Evolutionary conservation across 1,140 invertebrate species (phyloP).

Genomic region (Zaprionus capensis): DNA sequence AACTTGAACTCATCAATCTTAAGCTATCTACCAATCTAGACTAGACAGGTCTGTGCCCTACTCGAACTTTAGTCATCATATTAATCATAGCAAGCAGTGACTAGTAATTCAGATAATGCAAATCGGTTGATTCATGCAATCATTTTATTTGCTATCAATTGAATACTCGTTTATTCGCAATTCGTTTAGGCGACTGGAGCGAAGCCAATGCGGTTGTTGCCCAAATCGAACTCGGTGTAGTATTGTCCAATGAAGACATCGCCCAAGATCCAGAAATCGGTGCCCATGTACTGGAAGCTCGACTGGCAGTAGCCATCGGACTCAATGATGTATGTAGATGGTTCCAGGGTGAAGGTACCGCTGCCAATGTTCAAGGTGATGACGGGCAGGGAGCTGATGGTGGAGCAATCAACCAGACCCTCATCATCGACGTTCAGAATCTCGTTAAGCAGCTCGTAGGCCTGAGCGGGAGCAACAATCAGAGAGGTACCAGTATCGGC

Average conservation of each 20-base stretch:
- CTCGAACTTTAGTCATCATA: background rate
- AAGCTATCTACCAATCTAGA: background rate
- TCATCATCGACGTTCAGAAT: slow-evolving; percentile 33
- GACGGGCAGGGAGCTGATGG: slow-evolving; percentile 30
- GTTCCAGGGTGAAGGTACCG: slow-evolving; percentile 43
- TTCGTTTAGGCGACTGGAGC: slow-evolving; percentile 55
- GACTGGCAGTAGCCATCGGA: slow-evolving; percentile 40
- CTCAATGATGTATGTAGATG: slow-evolving; percentile 58
- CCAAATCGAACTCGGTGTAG: slow-evolving; percentile 90
- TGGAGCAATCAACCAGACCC: slow-evolving; percentile 46
- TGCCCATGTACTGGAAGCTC: slow-evolving; percentile 46
- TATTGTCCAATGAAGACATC: slow-evolving; percentile 90
- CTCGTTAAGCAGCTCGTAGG: slow-evolving; percentile 18
- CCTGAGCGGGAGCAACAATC: slow-evolving; percentile 87
- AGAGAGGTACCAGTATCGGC: slow-evolving; percentile 92
- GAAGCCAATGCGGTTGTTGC: slow-evolving; percentile 88
- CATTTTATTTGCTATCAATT: slow-evolving; percentile 20
- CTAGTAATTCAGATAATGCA: background rate
- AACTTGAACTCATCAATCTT: background rate
- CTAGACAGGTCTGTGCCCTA: background rate
- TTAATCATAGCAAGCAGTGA: background rate
- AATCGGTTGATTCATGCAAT: slow-evolving; percentile 24
- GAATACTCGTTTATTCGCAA: background rate
- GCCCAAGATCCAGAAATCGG: slow-evolving; percentile 74
- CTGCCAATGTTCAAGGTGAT: slow-evolving; percentile 54